Conservation (phyloP, 2,888 invertebrate species). For the Acronicta psi region DNA sequence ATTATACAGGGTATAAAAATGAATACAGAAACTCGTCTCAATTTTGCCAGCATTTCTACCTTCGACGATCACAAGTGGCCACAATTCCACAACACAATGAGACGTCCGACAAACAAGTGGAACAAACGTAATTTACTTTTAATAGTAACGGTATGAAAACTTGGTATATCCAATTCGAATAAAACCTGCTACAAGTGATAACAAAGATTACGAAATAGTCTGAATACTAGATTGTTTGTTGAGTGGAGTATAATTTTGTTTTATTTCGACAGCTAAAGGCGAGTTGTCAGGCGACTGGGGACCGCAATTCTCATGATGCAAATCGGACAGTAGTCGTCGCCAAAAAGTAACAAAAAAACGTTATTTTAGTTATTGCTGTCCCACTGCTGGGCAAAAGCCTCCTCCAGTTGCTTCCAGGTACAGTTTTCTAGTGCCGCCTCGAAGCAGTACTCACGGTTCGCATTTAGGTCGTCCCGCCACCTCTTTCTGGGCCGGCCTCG, state of each 20-base stretch:
- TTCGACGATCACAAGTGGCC: constrained; percentile 6
- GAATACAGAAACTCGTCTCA: constrained; percentile 14
- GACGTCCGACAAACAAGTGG: not conserved
- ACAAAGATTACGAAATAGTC: not conserved
- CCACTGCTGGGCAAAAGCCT: no score
- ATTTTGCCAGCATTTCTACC: constrained; percentile 5
- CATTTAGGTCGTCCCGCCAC: no score
- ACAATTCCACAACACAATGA: constrained; percentile 10
- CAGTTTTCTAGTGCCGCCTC: no score
- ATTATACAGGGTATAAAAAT: not conserved
- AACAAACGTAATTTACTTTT: constrained; percentile 33
- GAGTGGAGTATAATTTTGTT: not conserved
- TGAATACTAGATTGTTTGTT: not conserved
- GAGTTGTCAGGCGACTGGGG: no score
- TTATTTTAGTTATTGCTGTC: no score
- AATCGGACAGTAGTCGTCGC: no score
- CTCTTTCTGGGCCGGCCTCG: no score
- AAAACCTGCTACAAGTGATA: constrained; percentile 15
- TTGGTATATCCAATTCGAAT: constrained; percentile 38
- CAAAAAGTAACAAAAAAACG: no score
- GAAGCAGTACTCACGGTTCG: no score
- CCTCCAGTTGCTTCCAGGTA: no score
- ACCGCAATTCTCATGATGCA: no score
- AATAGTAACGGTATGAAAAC: constrained; percentile 43
- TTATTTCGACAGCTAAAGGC: not conserved